Base-by-base conservation (phyloP, 2,888 invertebrate genomes). In the Allygus modestus region DNA sequence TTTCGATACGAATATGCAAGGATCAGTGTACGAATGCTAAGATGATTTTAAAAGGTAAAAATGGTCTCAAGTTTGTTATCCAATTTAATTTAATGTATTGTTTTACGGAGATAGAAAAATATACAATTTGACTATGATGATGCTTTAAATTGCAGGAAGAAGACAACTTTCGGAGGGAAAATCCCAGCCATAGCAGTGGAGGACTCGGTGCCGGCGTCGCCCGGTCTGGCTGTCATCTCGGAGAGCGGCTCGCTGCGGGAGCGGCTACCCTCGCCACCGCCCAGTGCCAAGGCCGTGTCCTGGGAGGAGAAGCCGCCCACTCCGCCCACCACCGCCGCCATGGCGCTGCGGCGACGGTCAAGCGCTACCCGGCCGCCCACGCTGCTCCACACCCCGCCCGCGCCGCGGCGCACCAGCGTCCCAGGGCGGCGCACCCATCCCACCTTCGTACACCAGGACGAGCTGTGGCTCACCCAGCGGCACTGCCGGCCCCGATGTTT, bases 401-500 rank as follows among this genome's bases (percentile, higher is more conserved):
- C 87, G 65, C 87, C 88, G 85, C 89, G 89, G 51, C 87, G 89
- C 41, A 88, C 86, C 73, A 88, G 86, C 33, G 87, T 87, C 86
- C 89, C 87, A 82, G 87, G 89, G 81, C 20, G 90, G 88, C 73
- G 89, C 88, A 86, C 86, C 20, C 83, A 88, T 84, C 88, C 89
- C n/a, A 89, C 88, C 11, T 88, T 87, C 75, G 88, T 89, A 61
- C 88, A 88, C 81, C 89, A 89, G 84, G 89, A 89, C 84, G 89
- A 89, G 77, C 87, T 89, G 58, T 89, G 89, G 89, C 86, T 89
- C 58, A 88, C 88, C 5, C 89, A 89, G 83, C 86, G 88, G 43
- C 88, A 86, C 58, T 87, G 87, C 77, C 85, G 88, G 26, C 85
- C 87, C 61, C 84, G 88, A 61, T 88, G 87, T 84, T 87, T 87